Percentiles rank a stretch among this genome's conserved stretches.
phyloP scores from a whole-genome alignment of 2,888 invertebrate species.

The Callimorpha dominula region DNA sequence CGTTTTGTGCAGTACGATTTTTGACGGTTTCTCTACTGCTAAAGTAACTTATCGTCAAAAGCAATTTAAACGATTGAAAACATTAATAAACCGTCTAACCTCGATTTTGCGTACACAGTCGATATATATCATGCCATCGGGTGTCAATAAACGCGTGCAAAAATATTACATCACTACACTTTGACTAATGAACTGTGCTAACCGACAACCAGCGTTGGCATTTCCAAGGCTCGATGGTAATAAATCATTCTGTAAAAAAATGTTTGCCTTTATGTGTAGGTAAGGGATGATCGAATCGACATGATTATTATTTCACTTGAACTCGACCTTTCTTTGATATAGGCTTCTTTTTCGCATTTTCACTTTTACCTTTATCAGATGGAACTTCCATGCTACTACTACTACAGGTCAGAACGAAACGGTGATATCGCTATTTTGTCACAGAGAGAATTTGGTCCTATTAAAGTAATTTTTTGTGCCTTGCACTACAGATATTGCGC shows the following conservation, averaged over 20 bases:
- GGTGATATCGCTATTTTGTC: background rate
- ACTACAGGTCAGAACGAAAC: background rate
- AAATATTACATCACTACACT: slow-evolving; percentile 41
- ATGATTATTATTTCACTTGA: slow-evolving; percentile 34
- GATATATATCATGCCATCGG: slow-evolving; percentile 16
- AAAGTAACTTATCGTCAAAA: background rate
- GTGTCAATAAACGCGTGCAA: slow-evolving; percentile 24
- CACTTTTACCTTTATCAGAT: background rate
- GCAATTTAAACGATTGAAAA: background rate
- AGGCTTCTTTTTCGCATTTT: background rate
- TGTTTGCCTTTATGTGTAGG: slow-evolving; percentile 35
- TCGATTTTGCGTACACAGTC: background rate
- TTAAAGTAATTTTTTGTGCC: background rate
- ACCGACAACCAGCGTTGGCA: slow-evolving; percentile 27
- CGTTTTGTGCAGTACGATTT: too few species aligned
- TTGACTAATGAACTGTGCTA: slow-evolving; percentile 54
- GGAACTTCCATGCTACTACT: background rate
- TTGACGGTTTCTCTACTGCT: background rate
- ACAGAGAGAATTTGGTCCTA: background rate
- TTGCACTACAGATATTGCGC: background rate
- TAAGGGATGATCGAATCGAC: slow-evolving; percentile 42
- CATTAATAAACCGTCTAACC: background rate
- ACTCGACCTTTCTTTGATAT: slow-evolving; percentile 24
- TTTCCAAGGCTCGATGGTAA: slow-evolving; percentile 36
- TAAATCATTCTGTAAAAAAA: slow-evolving; percentile 46